Percentiles rank a stretch among this genome's conserved stretches.
phyloP scores from a whole-genome alignment of 2,797 vertebrate species.

The Eremophila alpestris region DNA sequence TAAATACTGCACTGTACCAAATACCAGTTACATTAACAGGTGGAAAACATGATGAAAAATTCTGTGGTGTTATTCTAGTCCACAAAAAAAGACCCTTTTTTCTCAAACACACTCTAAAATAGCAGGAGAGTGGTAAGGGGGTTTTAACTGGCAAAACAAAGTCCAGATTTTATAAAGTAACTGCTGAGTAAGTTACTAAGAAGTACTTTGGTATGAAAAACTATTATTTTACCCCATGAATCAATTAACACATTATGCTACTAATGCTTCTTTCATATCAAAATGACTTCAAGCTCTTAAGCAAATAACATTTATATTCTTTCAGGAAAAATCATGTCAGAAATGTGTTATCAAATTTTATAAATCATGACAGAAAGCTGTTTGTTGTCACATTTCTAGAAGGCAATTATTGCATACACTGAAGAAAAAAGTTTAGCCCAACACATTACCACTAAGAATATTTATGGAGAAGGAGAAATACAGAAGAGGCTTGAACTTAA shows the following conservation, averaged over 20 bases:
- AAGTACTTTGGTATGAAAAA: background rate
- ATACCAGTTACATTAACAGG: background rate
- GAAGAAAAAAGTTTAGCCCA: conserved; percentile 12
- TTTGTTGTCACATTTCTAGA: background rate
- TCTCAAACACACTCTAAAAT: background rate
- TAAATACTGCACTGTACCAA: background rate
- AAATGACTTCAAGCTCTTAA: background rate
- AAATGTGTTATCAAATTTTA: background rate
- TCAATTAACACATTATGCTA: background rate
- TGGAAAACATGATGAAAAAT: background rate
- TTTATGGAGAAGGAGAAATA: conserved; percentile 52
- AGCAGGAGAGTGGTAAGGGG: background rate
- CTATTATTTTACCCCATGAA: background rate
- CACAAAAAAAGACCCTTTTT: background rate
- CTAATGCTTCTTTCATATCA: background rate
- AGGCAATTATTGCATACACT: background rate
- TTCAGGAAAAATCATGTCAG: background rate
- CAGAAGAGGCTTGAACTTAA: conserved; percentile 47
- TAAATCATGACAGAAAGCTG: background rate
- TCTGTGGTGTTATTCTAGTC: background rate
- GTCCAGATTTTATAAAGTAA: background rate
- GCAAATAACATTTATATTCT: background rate
- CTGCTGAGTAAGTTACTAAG: background rate
- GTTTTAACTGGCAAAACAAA: background rate
- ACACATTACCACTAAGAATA: conserved; percentile 22